Evolutionary conservation across 2,797 vertebrate genomes (phyloP).

Genomic region (Sus cebifrons): DNA sequence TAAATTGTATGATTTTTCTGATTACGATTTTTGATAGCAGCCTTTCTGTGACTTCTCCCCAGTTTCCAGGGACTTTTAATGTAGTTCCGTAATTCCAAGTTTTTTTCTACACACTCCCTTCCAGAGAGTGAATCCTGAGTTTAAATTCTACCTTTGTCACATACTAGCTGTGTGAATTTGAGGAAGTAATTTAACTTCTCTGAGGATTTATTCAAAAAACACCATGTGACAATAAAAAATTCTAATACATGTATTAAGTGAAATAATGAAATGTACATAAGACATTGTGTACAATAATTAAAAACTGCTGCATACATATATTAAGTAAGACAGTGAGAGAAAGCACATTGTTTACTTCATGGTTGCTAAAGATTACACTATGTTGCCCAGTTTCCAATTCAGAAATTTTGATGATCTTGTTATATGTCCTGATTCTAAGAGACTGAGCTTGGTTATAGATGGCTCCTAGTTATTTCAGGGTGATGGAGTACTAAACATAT

Average conservation of each 20-base stretch:
- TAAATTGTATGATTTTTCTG: not conserved
- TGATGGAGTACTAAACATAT: not conserved
- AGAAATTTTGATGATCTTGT: constrained; percentile 39
- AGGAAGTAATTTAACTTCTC: not conserved
- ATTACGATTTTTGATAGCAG: not conserved
- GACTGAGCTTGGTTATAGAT: not conserved
- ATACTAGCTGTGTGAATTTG: not conserved
- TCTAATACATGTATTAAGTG: not conserved
- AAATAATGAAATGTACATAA: constrained; percentile 1
- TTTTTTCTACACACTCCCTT: not conserved
- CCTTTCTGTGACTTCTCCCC: constrained; percentile 1
- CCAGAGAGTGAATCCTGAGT: not conserved
- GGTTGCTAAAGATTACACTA: constrained; percentile 25
- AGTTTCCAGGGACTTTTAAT: not conserved
- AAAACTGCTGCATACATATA: not conserved
- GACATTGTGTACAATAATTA: not conserved
- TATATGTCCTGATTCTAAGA: not conserved
- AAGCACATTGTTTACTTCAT: not conserved
- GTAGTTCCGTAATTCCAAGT: not conserved
- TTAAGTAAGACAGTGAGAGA: not conserved
- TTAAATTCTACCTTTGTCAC: not conserved
- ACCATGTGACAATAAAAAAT: not conserved
- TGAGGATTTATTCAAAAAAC: constrained; percentile 14
- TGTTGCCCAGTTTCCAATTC: constrained; percentile 23
- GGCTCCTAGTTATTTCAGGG: not conserved